Evolutionary conservation across 2,888 invertebrate genomes (phyloP).

Genomic region (Dicycla oo): DNA sequence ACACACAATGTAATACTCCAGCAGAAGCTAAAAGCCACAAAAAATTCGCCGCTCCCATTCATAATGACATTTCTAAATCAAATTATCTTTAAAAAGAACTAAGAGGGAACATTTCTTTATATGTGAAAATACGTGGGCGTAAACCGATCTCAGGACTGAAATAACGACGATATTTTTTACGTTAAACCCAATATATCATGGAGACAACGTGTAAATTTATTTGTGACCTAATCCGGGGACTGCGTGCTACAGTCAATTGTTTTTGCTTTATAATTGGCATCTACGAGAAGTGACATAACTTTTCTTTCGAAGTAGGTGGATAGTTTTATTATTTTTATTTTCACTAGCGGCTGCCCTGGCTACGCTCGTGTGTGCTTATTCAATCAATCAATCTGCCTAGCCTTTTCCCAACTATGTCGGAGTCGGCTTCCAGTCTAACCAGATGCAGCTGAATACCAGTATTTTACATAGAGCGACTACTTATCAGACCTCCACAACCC

Average conservation of each 20-base stretch:
- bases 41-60: conserved; percentile 8
- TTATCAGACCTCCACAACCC: too few relatives aligned
- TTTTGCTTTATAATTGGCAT: conserved; percentile 12
- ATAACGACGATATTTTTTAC: conserved; percentile 32
- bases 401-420: too few relatives aligned
- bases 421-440: too few relatives aligned
- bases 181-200: conserved; percentile 3
- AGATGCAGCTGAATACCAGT: too few relatives aligned
- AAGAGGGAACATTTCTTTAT: conserved; percentile 9
- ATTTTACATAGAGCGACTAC: too few relatives aligned
- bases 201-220: conserved; percentile 31
- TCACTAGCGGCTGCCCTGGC: too few relatives aligned
- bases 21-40: conserved; percentile 7
- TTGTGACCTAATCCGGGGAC: conserved; percentile 12
- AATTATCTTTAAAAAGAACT: conserved; percentile 30
- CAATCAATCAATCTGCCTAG: too few relatives aligned
- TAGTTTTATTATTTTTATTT: background rate
- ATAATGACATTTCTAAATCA: conserved; percentile 21
- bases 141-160: conserved; percentile 32
- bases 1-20: background rate
- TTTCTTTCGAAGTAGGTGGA: background rate
- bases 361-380: background rate
- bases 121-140: conserved; percentile 31
- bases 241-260: background rate
- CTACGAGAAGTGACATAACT: background rate